Evolutionary conservation across 2,113 vertebrate genomes (phyloP).

Genomic region (Hippotragus niger): DNA sequence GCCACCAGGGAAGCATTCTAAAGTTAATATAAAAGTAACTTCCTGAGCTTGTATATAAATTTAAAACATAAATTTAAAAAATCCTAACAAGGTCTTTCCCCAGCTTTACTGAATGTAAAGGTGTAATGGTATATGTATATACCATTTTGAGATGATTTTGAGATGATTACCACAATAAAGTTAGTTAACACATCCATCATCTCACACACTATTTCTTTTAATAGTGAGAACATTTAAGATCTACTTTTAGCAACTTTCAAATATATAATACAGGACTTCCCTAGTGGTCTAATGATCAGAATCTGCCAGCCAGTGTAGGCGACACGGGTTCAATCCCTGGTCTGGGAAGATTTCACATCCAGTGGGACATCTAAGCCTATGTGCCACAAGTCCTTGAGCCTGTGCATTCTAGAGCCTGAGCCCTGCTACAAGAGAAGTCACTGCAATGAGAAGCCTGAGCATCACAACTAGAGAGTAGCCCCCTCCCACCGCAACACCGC

Average conservation of each 20-base stretch:
- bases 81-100: background rate
- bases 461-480: background rate
- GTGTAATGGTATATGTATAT: background rate
- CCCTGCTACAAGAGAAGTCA: background rate
- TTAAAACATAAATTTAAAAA: background rate
- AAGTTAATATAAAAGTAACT: background rate
- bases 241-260: background rate
- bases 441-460: background rate
- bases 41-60: background rate
- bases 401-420: background rate
- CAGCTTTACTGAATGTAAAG: background rate
- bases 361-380: background rate
- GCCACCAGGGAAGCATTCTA: background rate
- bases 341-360: background rate
- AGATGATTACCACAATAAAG: background rate
- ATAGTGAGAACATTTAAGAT: background rate
- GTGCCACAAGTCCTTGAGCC: background rate
- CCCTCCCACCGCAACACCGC: rapidly evolving
- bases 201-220: background rate
- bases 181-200: background rate
- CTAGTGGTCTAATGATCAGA: background rate
- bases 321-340: background rate
- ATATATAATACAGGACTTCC: background rate
- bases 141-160: background rate
- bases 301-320: background rate